phyloP scores from a whole-genome alignment of 2,113 vertebrate genomes.

The Sakesphorus luctuosus region DNA sequence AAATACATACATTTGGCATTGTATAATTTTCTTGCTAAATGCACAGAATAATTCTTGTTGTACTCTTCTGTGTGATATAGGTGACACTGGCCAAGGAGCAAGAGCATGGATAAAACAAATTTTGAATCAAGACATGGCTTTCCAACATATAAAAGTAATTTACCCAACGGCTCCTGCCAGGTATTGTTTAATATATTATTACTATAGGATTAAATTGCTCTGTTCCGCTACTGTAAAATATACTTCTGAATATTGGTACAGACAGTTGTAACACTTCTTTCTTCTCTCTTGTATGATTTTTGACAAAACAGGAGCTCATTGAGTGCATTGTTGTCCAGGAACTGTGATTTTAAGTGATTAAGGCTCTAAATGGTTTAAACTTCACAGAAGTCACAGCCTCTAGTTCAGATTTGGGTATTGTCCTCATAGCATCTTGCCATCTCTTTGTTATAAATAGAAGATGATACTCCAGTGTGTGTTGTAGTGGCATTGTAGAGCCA shows the following conservation, averaged over 20 bases:
- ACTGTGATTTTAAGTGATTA: neutral
- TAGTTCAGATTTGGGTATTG: neutral
- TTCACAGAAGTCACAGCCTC: neutral
- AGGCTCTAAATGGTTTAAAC: neutral
- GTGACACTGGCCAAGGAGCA: constrained; percentile 84
- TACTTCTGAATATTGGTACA: neutral
- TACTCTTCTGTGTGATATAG: constrained; percentile 66
- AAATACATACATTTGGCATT: neutral
- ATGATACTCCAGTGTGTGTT: neutral
- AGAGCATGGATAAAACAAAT: constrained; percentile 85
- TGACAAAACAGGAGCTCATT: neutral
- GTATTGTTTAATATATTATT: constrained; percentile 64
- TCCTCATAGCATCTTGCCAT: neutral
- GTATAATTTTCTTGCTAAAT: neutral
- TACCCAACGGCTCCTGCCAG: constrained; percentile 89
- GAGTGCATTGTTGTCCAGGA: neutral
- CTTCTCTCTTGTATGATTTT: neutral
- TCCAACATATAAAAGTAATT: constrained; percentile 88
- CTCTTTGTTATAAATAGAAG: neutral
- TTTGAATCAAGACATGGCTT: constrained; percentile 82
- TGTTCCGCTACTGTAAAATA: neutral
- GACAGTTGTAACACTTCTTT: neutral
- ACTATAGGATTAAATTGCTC: neutral
- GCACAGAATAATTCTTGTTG: neutral
- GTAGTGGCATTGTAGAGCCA: neutral